A percentile compares a stretch with the other conserved stretches of the same genome.
phyloP scores from a whole-genome alignment of 1,140 invertebrate species.

The Brachionus rubens region DNA sequence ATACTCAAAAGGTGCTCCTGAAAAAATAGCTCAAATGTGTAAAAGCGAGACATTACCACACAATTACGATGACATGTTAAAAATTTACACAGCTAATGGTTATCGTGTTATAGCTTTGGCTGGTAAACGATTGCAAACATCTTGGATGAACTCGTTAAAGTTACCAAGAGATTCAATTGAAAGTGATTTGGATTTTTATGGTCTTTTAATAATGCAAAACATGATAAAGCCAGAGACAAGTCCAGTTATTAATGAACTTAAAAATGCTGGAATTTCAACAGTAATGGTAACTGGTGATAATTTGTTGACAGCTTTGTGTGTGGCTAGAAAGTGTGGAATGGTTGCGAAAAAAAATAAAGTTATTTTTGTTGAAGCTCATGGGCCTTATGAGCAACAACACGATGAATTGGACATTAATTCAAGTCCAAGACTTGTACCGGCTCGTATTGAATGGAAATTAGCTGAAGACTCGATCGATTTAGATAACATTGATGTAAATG shows the following conservation, averaged over 20 bases:
- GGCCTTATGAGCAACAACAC: not conserved
- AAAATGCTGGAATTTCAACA: conserved; percentile 79
- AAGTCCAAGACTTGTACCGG: not conserved
- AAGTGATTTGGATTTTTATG: conserved; percentile 76
- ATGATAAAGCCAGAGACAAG: conserved; percentile 79
- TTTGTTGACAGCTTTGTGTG: conserved; percentile 88
- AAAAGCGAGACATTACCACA: conserved; percentile 53
- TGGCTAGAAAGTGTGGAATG: conserved; percentile 89
- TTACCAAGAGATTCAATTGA: conserved; percentile 65
- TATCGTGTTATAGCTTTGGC: conserved; percentile 62
- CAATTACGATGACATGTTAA: conserved; percentile 56
- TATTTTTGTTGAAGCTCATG: conserved; percentile 67
- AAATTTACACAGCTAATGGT: conserved; percentile 60
- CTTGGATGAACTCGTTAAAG: not conserved
- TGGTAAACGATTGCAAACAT: conserved; percentile 56
- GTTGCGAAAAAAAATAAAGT: conserved; percentile 70
- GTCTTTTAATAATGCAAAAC: conserved; percentile 86
- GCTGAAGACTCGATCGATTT: conserved; percentile 21
- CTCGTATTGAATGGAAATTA: conserved; percentile 41
- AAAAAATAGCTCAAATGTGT: conserved; percentile 73
- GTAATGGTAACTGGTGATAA: conserved; percentile 97
- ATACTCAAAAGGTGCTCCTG: conserved; percentile 89
- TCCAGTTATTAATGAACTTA: conserved; percentile 72
- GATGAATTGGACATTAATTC: not conserved
- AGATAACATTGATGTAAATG: conserved; percentile 12